A percentile compares a stretch with the other conserved stretches of the same genome.
Evolutionary conservation across 2,113 vertebrate species (phyloP).

Genomic region (Hypanus sabinus): DNA sequence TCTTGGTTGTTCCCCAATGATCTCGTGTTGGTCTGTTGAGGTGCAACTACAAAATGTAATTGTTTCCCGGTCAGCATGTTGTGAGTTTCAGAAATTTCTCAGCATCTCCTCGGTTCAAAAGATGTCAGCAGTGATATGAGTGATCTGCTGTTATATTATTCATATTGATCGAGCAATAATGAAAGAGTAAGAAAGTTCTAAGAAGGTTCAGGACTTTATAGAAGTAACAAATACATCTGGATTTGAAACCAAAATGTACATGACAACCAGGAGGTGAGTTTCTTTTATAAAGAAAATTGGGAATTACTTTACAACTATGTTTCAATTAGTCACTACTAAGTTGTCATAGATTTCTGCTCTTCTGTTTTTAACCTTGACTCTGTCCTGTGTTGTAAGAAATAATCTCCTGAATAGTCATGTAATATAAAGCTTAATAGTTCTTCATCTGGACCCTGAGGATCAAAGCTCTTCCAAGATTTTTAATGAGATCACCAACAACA

Average conservation of each 20-base stretch:
- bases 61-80: neutral
- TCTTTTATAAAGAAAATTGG: neutral
- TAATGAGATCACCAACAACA: neutral
- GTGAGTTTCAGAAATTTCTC: neutral
- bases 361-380: neutral
- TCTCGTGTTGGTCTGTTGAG: neutral
- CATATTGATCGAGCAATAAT: neutral
- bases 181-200: neutral
- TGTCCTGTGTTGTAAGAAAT: neutral
- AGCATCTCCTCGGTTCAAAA: neutral
- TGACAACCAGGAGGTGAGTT: neutral
- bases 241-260: neutral
- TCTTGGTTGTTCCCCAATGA: neutral
- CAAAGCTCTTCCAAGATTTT: neutral
- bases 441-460: neutral
- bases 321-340: neutral
- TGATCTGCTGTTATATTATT: neutral
- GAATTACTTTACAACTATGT: neutral
- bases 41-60: neutral
- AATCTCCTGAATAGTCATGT: neutral
- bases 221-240: neutral
- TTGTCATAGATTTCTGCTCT: neutral
- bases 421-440: neutral
- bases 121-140: neutral
- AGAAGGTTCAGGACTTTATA: neutral